Evolutionary conservation across 1,140 invertebrate species (phyloP).

Genomic region (Zaprionus davidi): DNA sequence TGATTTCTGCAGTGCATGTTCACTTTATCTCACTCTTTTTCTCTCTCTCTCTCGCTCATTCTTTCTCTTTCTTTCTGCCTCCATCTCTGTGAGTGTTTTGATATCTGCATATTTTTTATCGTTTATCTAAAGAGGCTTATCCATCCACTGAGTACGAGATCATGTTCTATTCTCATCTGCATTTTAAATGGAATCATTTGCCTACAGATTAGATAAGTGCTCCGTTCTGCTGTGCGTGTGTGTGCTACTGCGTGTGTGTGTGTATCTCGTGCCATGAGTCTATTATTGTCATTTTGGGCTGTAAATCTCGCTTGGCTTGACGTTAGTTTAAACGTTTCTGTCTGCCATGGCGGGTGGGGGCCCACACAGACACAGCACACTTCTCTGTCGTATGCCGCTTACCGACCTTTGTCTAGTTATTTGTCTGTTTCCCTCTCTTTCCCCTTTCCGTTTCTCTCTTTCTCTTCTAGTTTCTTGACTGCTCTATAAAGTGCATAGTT

Average conservation of each 20-base stretch:
- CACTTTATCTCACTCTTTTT: conserved; percentile 13
- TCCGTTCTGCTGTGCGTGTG: background rate
- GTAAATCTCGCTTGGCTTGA: conserved; percentile 13
- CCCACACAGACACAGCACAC: background rate
- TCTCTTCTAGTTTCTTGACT: background rate
- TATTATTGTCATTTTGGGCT: conserved; percentile 10
- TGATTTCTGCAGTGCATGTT: conserved; percentile 38
- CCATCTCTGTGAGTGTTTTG: background rate
- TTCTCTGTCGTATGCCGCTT: background rate
- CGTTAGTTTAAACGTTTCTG: conserved; percentile 26
- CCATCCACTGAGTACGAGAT: conserved; percentile 31
- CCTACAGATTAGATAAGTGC: conserved; percentile 60
- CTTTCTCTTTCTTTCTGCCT: background rate
- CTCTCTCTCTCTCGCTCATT: background rate
- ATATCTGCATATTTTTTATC: conserved; percentile 8
- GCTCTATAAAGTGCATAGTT: conserved; percentile 23
- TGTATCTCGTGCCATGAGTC: conserved; percentile 40
- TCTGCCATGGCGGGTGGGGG: conserved; percentile 20
- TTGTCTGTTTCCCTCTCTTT: background rate
- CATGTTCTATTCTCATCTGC: conserved; percentile 53
- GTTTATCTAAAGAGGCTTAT: conserved; percentile 10
- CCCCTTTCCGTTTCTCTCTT: background rate
- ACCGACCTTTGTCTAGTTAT: conserved; percentile 48
- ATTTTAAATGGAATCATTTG: conserved; percentile 35
- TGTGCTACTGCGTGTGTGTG: background rate